Evolutionary conservation across 1,140 invertebrate genomes (phyloP).

Genomic region (Thalassaphorura encarpata): DNA sequence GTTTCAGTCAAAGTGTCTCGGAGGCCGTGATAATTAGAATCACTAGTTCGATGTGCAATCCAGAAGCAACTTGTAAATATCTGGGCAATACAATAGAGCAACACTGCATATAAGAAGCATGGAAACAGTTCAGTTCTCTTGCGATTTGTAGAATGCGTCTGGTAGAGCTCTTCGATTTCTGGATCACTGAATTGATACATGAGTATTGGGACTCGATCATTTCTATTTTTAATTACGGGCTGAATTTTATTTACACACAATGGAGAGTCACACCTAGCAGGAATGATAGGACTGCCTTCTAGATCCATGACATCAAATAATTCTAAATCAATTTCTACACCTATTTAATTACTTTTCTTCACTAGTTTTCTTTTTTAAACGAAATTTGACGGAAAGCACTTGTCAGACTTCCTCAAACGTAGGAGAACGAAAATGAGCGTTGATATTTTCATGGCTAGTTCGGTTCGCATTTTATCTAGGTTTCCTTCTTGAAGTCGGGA

Average conservation of each 20-base stretch:
- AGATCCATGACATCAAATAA: no score
- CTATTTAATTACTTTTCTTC: no score
- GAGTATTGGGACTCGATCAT: slow-evolving; percentile 15
- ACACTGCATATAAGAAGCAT: slow-evolving; percentile 28
- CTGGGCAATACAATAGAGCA: slow-evolving; percentile 28
- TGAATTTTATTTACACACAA: slow-evolving; percentile 30
- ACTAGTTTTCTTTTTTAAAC: no score
- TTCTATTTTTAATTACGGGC: slow-evolving; percentile 17
- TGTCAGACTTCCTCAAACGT: no score
- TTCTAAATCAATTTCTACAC: no score
- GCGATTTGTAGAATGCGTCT: slow-evolving; percentile 28
- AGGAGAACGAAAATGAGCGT: no score
- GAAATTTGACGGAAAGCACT: no score
- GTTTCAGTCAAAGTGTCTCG: no score
- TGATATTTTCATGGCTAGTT: no score
- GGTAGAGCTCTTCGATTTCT: slow-evolving; percentile 31
- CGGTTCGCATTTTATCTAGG: no score
- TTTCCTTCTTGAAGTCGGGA: no score
- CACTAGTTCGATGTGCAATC: slow-evolving; percentile 10
- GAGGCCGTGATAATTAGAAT: no score
- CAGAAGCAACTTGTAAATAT: slow-evolving; percentile 21
- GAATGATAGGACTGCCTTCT: slow-evolving; percentile 9
- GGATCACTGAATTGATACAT: slow-evolving; percentile 31
- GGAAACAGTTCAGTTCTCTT: slow-evolving; percentile 30
- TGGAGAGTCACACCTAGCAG: slow-evolving; percentile 26